These are phyloP conservation scores for Lacerta agilis DNA, from an alignment of 2,797 vertebrate genomes.

Conservation along the genomic window DNA sequence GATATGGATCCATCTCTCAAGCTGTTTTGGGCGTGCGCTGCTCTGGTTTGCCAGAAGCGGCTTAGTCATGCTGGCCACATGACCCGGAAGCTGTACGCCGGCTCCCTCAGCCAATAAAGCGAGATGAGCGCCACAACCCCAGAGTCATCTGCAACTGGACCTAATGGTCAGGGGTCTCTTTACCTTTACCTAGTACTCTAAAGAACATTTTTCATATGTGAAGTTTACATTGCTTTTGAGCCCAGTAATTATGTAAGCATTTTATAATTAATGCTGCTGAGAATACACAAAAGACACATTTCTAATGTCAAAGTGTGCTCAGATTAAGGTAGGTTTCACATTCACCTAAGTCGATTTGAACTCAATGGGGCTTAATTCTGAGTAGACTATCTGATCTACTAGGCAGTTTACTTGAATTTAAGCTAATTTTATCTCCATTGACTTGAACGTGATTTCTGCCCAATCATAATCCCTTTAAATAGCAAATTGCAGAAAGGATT, in stretches of 20 bases:
- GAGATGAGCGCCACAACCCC: no score
- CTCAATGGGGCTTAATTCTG: background rate
- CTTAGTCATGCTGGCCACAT: no score
- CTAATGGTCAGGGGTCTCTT: no score
- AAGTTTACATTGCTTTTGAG: background rate
- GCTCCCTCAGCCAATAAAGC: no score
- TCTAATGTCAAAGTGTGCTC: background rate
- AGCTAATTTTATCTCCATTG: background rate
- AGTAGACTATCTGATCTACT: background rate
- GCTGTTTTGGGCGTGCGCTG: background rate
- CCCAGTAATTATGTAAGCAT: background rate
- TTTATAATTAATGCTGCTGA: constrained; percentile 2
- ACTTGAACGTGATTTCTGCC: background rate
- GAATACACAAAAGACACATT: background rate
- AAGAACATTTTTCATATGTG: background rate
- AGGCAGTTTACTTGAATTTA: background rate
- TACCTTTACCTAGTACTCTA: background rate
- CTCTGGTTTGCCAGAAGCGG: no score
- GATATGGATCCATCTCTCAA: background rate
- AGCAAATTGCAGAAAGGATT: background rate
- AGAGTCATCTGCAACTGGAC: no score
- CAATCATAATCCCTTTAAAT: background rate
- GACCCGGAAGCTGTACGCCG: no score
- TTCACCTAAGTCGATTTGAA: background rate
- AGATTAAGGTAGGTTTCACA: background rate